A percentile compares a stretch with the other conserved stretches of the same genome.
Conservation (phyloP, 2,797 vertebrate species). For the Microchirus variegatus region DNA sequence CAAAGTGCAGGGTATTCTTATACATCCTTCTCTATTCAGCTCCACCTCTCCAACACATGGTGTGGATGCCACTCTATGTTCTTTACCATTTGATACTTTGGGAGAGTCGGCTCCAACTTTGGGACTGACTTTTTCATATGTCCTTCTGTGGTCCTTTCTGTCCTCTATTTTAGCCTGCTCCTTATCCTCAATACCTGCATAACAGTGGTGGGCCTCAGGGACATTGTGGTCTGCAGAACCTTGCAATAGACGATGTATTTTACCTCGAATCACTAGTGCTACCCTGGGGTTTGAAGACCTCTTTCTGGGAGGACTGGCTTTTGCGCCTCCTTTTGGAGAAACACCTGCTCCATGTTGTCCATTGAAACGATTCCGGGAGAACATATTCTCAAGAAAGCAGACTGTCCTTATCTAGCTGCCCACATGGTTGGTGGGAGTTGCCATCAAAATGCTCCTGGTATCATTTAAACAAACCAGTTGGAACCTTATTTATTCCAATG, state of each 20-base stretch:
- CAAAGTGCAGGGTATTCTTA: constrained; percentile 81
- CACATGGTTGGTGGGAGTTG: constrained; percentile 36
- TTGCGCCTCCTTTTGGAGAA: constrained; percentile 77
- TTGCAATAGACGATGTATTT: constrained; percentile 91
- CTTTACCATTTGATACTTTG: constrained; percentile 67
- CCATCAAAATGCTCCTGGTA: constrained; percentile 23
- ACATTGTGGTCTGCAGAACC: constrained; percentile 82
- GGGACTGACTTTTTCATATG: constrained; percentile 54
- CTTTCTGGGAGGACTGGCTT: constrained; percentile 79
- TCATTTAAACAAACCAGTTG: constrained; percentile 14
- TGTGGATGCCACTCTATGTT: constrained; percentile 33
- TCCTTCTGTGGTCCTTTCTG: constrained; percentile 53
- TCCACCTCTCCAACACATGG: constrained; percentile 82
- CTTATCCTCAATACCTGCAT: constrained; percentile 82
- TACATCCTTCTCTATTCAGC: constrained; percentile 83
- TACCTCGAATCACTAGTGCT: constrained; percentile 82
- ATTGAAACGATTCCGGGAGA: constrained; percentile 87
- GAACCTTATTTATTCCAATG: constrained; percentile 27
- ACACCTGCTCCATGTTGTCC: constrained; percentile 82
- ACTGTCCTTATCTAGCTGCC: constrained; percentile 43
- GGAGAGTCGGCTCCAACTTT: constrained; percentile 62
- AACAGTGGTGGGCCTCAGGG: constrained; percentile 80
- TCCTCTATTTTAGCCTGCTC: constrained; percentile 69
- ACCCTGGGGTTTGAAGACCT: constrained; percentile 84
- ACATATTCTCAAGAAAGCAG: constrained; percentile 77